These are phyloP conservation scores for Onychomys leucogaster DNA, from an alignment of 2,797 vertebrate species.

Conservation along the genomic window DNA sequence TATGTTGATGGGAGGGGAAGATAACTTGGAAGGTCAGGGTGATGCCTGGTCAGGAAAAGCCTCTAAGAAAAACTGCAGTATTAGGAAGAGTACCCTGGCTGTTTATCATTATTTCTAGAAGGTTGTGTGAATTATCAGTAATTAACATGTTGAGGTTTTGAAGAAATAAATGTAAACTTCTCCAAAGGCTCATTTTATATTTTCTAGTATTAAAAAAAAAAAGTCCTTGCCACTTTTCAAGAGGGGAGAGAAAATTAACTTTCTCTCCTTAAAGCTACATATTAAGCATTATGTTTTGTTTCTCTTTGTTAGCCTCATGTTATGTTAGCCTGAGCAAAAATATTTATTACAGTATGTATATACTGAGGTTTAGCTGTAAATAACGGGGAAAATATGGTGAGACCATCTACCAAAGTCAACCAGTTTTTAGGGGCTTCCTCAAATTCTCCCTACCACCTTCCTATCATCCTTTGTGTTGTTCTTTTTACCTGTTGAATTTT, in stretches of 20 bases:
- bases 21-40: not conserved
- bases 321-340: not conserved
- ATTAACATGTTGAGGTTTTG: slow-evolving; percentile 15
- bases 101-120: not conserved
- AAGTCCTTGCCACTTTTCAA: not conserved
- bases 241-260: not conserved
- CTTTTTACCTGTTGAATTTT: not conserved
- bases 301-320: not conserved
- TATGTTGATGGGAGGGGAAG: not conserved
- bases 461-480: not conserved
- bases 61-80: not conserved
- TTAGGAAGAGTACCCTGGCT: not conserved
- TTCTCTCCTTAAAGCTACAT: not conserved
- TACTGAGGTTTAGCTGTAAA: not conserved
- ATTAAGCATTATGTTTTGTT: slow-evolving; percentile 5
- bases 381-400: not conserved
- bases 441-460: not conserved
- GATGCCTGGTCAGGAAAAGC: not conserved
- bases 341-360: not conserved
- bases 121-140: not conserved
- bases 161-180: not conserved
- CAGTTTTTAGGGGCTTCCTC: not conserved
- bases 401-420: not conserved
- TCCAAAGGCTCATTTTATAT: not conserved
- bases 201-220: not conserved